Evolutionary conservation across 2,888 invertebrate species (phyloP), one percentile per base, ranked within the genome.

Genomic region (Idaea straminata): DNA sequence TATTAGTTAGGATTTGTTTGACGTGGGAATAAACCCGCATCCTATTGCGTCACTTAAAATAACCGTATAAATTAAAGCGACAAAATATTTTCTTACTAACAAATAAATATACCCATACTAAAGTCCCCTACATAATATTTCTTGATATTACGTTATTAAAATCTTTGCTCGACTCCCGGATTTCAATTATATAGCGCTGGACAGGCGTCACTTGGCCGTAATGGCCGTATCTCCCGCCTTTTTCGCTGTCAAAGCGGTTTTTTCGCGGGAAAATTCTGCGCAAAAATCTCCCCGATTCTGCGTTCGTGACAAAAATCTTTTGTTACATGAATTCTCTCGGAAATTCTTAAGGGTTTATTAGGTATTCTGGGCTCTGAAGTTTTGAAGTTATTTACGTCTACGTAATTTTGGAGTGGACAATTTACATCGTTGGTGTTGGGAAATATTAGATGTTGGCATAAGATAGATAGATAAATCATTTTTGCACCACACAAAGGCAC

Each of bases 131-230:
- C 47, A 47, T 72, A 76, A 76, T 79, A 79, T 77, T 71, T 78
- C 73, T 61, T 68, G 69, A 70, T 65, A 67, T 62, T 67, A 66
- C 70, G 75, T 82, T 82, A 82, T 82, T 82, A 82, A 82, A 82
- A 80, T 77, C 77, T 78, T 75, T 77, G 78, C 79, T 78, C 79
- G 72, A 74, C 71, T 74, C 73, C 63, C 70, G 72, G 66, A 63
- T 66, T 72, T 76, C 82, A 81, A 82, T 81, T 81, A 82, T 78
- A 77, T 75, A 68, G 72, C 64, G 61, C 83, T 81, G 83, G 83
- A 83, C 85, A 83, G 84, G 94, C 94, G 94, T 94, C 94, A 94
- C 94, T 94, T 94, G 94, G 86, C 86, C 85, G 91, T 94, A 94
- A 94, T 94, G 94, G 94, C 92, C 78, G 75, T 82, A 80, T 83